These are phyloP conservation scores for Muscina levida DNA, from an alignment of 2,888 invertebrate species.

Conservation along the genomic window DNA sequence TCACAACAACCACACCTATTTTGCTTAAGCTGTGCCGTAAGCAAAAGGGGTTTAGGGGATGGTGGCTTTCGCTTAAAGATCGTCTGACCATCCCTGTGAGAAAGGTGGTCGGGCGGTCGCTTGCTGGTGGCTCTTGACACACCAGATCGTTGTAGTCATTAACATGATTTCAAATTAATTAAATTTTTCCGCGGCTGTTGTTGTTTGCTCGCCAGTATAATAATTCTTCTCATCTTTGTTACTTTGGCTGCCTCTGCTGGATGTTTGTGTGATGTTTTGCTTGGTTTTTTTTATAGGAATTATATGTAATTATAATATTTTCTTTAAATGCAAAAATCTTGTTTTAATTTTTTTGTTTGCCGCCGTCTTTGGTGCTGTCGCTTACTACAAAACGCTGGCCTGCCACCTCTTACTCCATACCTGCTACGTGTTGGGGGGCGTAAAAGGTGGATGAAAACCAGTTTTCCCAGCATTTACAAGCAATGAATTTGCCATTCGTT, in stretches of 20 bases:
- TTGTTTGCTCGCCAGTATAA: neutral
- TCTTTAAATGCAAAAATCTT: constrained; percentile 37
- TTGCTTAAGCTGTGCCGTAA: neutral
- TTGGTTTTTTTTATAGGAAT: constrained; percentile 9
- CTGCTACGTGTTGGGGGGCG: neutral
- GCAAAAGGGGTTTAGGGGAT: neutral
- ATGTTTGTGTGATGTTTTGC: too few relatives aligned
- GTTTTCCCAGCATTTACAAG: constrained; percentile 50
- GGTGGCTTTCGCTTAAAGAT: neutral
- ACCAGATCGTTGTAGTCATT: neutral
- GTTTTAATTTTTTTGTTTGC: constrained; percentile 21
- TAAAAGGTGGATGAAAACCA: constrained; percentile 51
- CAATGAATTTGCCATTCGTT: constrained; percentile 16
- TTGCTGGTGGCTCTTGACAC: constrained; percentile 9
- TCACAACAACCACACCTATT: constrained; percentile 53
- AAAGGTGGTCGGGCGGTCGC: neutral
- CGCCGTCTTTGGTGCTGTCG: neutral
- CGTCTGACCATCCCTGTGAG: neutral
- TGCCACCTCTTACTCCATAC: constrained; percentile 29
- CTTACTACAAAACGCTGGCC: constrained; percentile 38
- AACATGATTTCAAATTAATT: constrained; percentile 20
- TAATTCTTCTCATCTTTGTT: constrained; percentile 30
- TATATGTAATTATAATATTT: constrained; percentile 25
- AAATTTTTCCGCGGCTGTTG: neutral
- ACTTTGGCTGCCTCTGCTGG: constrained; percentile 1